Conservation (phyloP, 2,113 vertebrate genomes). For the Ciconia stormi region DNA sequence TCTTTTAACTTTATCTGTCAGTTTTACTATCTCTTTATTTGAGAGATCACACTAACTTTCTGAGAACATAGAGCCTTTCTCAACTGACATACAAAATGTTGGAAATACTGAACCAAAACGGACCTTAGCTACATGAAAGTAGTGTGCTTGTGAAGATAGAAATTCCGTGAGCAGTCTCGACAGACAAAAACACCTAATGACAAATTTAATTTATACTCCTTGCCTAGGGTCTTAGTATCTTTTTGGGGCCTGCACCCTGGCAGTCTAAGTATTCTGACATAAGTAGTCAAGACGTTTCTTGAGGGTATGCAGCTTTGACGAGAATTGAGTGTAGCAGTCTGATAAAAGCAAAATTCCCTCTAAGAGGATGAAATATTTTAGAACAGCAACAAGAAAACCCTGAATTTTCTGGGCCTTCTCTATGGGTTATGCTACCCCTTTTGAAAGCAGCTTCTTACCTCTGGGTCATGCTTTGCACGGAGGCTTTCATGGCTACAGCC, state of each 20-base stretch:
- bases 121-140: neutral
- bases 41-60: neutral
- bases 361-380: neutral
- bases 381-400: neutral
- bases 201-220: neutral
- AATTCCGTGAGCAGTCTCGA: neutral
- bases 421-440: conserved; percentile 33
- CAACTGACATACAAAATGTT: neutral
- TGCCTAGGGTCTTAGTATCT: neutral
- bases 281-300: neutral
- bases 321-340: neutral
- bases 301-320: neutral
- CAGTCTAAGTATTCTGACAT: neutral
- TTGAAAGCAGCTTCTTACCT: conserved; percentile 63
- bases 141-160: neutral
- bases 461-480: conserved; percentile 45
- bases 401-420: conserved; percentile 34
- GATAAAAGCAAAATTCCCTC: neutral
- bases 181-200: neutral
- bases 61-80: neutral
- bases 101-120: neutral
- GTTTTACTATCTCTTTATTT: neutral
- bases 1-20: neutral
- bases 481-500: conserved; percentile 72
- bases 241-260: neutral